Conservation (phyloP, 2,113 vertebrate genomes). For the Hemicordylus capensis region DNA sequence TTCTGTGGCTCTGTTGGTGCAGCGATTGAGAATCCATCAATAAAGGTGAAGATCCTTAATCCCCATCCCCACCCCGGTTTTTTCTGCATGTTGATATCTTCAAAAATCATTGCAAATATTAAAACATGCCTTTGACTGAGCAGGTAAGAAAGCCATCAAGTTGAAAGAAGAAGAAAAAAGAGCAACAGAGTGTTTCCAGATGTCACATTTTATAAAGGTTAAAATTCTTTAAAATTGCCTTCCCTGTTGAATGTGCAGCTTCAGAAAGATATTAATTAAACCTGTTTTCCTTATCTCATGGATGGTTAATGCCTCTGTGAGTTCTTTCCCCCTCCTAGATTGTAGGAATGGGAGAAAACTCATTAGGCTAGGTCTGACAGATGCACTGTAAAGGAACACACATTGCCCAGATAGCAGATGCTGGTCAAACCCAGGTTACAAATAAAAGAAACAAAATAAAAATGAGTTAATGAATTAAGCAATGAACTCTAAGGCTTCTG, state of each 20-base stretch:
- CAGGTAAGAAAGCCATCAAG: neutral
- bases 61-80: too few relatives aligned
- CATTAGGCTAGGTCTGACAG: neutral
- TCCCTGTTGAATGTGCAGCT: neutral
- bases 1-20: too few relatives aligned
- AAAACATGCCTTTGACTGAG: constrained; percentile 5
- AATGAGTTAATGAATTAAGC: neutral
- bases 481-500: neutral
- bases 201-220: constrained; percentile 30
- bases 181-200: constrained; percentile 31
- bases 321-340: neutral
- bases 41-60: neutral
- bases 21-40: too few relatives aligned
- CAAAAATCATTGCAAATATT: neutral
- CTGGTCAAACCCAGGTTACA: constrained; percentile 2
- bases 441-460: constrained; percentile 20
- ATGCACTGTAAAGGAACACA: neutral
- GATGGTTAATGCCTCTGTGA: neutral
- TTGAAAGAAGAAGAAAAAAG: constrained; percentile 3
- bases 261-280: constrained; percentile 9
- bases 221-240: constrained; percentile 21
- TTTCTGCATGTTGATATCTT: constrained; percentile 2
- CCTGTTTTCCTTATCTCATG: neutral
- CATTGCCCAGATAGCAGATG: neutral
- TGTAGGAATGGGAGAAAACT: neutral